Percentiles rank a stretch among this genome's conserved stretches.
Evolutionary conservation across 2,888 invertebrate genomes (phyloP).

Genomic region (Volucella bombylans): DNA sequence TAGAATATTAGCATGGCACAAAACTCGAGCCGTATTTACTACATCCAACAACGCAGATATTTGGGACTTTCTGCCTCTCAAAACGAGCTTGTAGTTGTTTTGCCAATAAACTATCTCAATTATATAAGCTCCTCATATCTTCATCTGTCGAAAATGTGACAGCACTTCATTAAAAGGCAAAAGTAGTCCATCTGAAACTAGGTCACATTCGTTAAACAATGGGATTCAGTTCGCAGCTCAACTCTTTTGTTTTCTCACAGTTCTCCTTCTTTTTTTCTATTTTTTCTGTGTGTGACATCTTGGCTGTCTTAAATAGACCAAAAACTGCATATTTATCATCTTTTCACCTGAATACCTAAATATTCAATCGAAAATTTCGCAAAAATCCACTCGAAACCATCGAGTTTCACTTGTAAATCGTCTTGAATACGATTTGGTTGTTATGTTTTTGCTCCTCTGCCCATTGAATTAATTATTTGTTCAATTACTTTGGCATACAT

Average conservation of each 20-base stretch:
- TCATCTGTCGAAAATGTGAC: too few species aligned
- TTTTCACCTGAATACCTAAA: too few species aligned
- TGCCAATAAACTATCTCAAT: background rate
- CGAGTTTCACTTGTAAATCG: background rate
- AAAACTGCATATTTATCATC: background rate
- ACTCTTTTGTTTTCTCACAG: constrained; percentile 27
- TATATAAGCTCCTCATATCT: background rate
- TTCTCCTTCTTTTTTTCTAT: background rate
- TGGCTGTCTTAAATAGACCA: background rate
- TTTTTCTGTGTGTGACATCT: background rate
- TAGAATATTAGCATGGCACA: too few species aligned
- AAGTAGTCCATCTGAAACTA: background rate
- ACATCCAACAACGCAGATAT: too few species aligned
- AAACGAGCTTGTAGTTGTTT: too few species aligned
- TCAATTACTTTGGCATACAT: constrained; percentile 23
- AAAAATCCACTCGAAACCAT: background rate
- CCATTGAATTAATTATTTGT: constrained; percentile 34
- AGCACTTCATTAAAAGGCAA: background rate
- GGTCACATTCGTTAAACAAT: constrained; percentile 6
- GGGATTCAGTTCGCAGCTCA: constrained; percentile 9
- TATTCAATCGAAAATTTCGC: background rate
- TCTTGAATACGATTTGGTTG: background rate
- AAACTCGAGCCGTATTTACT: too few species aligned
- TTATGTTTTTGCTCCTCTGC: background rate
- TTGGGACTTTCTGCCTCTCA: too few species aligned